phyloP scores from a whole-genome alignment of 2,888 invertebrate genomes.

The Nemotelus pantherinus region DNA sequence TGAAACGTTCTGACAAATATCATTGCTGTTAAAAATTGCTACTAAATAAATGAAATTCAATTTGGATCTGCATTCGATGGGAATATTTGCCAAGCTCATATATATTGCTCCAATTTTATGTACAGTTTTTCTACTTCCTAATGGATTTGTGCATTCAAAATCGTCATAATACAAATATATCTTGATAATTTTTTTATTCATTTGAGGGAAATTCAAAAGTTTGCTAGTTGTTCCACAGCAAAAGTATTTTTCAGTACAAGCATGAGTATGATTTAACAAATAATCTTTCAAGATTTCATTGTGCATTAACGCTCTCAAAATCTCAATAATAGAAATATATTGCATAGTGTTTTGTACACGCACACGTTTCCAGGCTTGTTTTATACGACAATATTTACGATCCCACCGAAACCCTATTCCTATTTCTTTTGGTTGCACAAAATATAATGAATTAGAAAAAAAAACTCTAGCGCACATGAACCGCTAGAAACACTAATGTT shows the following conservation, averaged over 20 bases:
- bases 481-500: too few relatives aligned
- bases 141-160: slow-evolving; percentile 2
- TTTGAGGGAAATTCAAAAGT: neutral
- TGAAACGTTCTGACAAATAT: neutral
- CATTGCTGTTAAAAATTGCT: neutral
- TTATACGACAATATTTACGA: neutral
- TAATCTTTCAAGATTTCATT: neutral
- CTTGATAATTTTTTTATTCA: neutral
- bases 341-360: slow-evolving; percentile 10
- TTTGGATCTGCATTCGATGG: neutral
- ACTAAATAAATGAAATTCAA: slow-evolving; percentile 2
- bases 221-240: neutral
- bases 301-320: neutral
- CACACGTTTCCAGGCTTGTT: too few relatives aligned
- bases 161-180: slow-evolving; percentile 5
- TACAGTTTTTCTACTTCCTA: slow-evolving; percentile 14
- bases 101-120: slow-evolving; percentile 1
- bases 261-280: neutral
- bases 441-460: neutral
- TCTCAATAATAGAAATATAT: slow-evolving; percentile 3
- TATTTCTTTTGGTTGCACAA: slow-evolving; percentile 7
- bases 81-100: slow-evolving; percentile 6
- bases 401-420: neutral
- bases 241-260: slow-evolving; percentile 1
- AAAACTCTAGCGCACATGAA: too few relatives aligned